phyloP scores from a whole-genome alignment of 2,113 vertebrate species.

The Heptranchias perlo region DNA sequence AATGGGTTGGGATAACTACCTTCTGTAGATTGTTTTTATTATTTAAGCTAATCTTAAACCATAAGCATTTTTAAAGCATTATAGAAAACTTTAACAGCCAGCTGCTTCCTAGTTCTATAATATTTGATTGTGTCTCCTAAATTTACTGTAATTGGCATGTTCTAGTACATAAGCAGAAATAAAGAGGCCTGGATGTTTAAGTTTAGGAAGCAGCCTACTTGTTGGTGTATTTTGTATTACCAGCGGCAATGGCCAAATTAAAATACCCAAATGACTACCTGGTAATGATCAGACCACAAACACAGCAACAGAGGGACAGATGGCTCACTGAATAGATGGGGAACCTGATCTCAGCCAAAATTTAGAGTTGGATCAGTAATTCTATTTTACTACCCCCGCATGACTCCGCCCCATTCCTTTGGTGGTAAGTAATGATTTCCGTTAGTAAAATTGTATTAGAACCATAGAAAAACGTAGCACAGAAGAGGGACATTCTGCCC shows the following conservation, averaged over 20 bases:
- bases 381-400: background rate
- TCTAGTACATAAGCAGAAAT: background rate
- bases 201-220: background rate
- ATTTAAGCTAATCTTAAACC: background rate
- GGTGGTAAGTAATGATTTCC: background rate
- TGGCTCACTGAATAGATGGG: background rate
- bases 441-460: background rate
- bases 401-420: background rate
- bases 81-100: background rate
- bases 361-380: background rate
- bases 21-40: background rate
- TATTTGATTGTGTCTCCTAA: background rate
- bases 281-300: background rate
- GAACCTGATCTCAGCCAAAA: background rate
- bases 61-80: background rate
- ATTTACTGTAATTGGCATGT: background rate
- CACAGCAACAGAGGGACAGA: background rate
- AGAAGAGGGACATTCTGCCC: background rate
- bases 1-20: background rate
- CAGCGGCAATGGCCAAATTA: background rate
- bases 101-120: background rate
- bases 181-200: background rate
- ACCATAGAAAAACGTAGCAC: background rate
- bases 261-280: background rate
- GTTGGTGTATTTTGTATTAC: background rate